Base-by-base conservation (phyloP, 2,888 invertebrate species). In the Micoletzkya japonica region DNA sequence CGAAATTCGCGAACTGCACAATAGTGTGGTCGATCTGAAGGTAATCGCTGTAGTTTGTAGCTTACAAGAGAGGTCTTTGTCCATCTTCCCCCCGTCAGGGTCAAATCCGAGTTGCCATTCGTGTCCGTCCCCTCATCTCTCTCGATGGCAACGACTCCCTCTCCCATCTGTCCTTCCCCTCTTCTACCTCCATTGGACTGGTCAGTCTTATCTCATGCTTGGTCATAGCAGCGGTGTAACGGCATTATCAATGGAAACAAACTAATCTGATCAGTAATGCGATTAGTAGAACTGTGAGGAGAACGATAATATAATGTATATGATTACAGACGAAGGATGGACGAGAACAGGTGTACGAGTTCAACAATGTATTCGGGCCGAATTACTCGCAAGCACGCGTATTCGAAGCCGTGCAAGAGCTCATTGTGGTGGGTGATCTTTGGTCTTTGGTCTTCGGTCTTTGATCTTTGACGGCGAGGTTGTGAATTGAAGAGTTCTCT, bases 91-190 rank as follows among this genome's bases (percentile, higher is more conserved):
- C 17, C 10, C 17, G 39, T 39, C 58, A 74, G 74, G 79, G 79
- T 28, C 73, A 76, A 39, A 77, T 79, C 17, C 72, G 79, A 2
- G 77, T 79, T 6, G 74, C 72, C 1, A 70, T 79, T 4, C 70
- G 79, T n/a, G 73, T 75, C 49, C 76, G 79, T 4, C 77, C 77
- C 4, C 36, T 67, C 39, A 52, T 77, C 14, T 57, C 37, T 4
- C 30, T 68, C 20, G 75, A 77, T 20, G 30, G 56, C 20, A 54
- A 68, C 10, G 68, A 58, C 0, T 39, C 34, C 0, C 32, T 70
- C 0, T 68, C 50, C 14, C 64, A 70, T 4, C 70, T 79, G 32
- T 39, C 54, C 17, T 79, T 72, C 66, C 79, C 79, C 4, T 52
- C 58, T 58, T 34, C 17, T 50, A 30, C 24, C 10, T 32, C 63